Evolutionary conservation across 2,888 invertebrate genomes (phyloP).

Genomic region (Lingula anatina): DNA sequence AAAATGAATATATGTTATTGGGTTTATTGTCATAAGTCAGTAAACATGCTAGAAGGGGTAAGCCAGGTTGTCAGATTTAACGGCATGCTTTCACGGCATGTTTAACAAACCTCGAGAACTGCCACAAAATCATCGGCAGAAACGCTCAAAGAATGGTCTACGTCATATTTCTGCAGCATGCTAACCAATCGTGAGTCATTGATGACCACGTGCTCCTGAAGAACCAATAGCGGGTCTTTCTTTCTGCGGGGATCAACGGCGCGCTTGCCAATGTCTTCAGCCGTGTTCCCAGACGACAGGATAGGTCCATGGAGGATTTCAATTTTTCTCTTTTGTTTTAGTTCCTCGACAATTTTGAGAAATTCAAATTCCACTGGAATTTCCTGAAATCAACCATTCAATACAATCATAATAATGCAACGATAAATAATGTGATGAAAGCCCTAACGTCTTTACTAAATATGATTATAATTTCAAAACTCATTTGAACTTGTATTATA

Average conservation of each 20-base stretch:
- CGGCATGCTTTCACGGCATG: not conserved
- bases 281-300: conserved; percentile 45
- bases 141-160: conserved; percentile 24
- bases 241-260: conserved; percentile 33
- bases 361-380: conserved; percentile 50
- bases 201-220: conserved; percentile 45
- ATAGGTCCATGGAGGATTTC: conserved; percentile 36
- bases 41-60: not conserved
- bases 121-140: conserved; percentile 36
- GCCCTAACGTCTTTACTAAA: no score
- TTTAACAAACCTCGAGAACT: conserved; percentile 33
- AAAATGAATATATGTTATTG: no score
- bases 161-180: conserved; percentile 37
- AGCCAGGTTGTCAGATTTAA: not conserved
- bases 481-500: no score
- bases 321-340: conserved; percentile 36
- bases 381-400: conserved; percentile 34
- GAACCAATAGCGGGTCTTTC: conserved; percentile 32
- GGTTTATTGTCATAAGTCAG: no score
- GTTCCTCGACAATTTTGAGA: conserved; percentile 37
- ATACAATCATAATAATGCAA: not conserved
- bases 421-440: not conserved
- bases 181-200: conserved; percentile 42
- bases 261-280: conserved; percentile 43
- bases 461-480: no score